Conservation (phyloP, 92 coral and sea anemone genomes). For the Epizoanthus fatuus region DNA sequence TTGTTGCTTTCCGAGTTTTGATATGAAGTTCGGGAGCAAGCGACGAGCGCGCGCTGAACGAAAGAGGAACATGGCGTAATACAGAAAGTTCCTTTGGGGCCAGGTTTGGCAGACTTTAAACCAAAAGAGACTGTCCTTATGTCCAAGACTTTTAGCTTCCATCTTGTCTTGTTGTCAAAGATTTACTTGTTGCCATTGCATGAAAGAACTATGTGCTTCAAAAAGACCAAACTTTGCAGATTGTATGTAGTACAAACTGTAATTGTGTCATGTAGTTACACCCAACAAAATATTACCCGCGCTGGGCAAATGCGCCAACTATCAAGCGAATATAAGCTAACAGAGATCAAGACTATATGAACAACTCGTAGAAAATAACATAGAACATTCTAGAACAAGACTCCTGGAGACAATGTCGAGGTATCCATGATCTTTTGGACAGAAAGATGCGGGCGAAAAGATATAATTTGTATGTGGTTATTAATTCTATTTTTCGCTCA, state of each 20-base stretch:
- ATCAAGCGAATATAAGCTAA: neutral
- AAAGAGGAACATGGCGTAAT: neutral
- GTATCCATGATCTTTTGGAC: constrained; percentile 1
- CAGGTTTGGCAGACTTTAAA: constrained; percentile 24
- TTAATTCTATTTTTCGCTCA: constrained; percentile 33
- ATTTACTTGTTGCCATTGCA: constrained; percentile 17
- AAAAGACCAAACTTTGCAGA: constrained; percentile 16
- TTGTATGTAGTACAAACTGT: neutral
- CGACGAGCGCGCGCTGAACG: constrained; percentile 1
- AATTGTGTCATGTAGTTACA: neutral
- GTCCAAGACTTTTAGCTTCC: constrained; percentile 33
- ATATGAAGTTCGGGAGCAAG: constrained; percentile 23
- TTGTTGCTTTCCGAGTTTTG: constrained; percentile 74
- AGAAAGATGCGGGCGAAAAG: constrained; percentile 24
- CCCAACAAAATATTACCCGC: neutral
- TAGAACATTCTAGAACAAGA: neutral
- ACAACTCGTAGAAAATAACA: neutral
- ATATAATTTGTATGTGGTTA: constrained; percentile 12
- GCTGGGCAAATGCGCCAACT: constrained; percentile 5
- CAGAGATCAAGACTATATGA: neutral
- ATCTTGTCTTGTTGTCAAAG: constrained; percentile 42
- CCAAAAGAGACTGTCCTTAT: constrained; percentile 9
- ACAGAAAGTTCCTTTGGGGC: neutral
- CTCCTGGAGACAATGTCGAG: neutral
- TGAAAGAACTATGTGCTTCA: constrained; percentile 25